Conservation (phyloP, 2,797 vertebrate species). For the Numenius phaeopus region DNA sequence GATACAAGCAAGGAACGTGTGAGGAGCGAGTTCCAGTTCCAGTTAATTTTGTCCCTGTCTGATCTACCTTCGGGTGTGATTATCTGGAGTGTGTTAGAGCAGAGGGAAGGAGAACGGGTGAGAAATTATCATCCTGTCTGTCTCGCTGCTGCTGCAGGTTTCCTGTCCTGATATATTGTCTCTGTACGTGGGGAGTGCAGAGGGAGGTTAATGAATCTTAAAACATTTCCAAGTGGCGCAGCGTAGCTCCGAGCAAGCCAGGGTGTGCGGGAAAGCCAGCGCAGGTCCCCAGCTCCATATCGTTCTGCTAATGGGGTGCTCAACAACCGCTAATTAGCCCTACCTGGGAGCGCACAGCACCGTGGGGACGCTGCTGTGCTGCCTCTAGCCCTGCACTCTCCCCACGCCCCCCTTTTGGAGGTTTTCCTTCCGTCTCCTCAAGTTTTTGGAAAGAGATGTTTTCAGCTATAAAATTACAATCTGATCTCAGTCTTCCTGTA, state of each 20-base stretch:
- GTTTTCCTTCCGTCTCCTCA: not conserved
- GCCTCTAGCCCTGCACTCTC: not conserved
- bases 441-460: not conserved
- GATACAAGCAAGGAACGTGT: not conserved
- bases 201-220: conserved; percentile 65
- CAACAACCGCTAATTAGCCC: conserved; percentile 25
- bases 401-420: not conserved
- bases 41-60: conserved; percentile 59
- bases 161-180: conserved; percentile 50
- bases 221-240: conserved; percentile 40
- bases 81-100: conserved; percentile 35
- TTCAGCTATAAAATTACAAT: not conserved
- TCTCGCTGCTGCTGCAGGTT: conserved; percentile 44
- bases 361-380: not conserved
- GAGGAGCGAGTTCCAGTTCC: not conserved
- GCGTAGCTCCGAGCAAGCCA: conserved; percentile 2
- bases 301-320: not conserved
- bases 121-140: conserved; percentile 59
- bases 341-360: not conserved
- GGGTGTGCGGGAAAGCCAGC: not conserved
- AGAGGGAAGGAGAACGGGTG: conserved; percentile 9
- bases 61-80: conserved; percentile 46
- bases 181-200: not conserved
- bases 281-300: not conserved
- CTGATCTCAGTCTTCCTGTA: not conserved